Conservation (phyloP, 1,140 invertebrate genomes). For the Anadara kagoshimensis region DNA sequence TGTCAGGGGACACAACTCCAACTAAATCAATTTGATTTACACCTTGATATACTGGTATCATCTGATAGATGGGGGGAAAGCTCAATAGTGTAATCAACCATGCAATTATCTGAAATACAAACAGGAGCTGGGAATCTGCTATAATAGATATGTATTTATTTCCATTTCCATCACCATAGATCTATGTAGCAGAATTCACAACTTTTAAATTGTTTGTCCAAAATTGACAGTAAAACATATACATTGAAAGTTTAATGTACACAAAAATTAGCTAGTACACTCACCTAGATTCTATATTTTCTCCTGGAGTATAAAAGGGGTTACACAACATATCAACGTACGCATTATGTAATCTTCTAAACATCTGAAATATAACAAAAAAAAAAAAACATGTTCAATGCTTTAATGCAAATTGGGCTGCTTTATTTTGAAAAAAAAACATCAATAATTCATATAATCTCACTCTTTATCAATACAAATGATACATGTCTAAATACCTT, state of each 20-base stretch:
- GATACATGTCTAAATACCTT: not conserved
- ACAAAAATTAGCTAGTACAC: conserved; percentile 8
- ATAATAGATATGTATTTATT: too few species aligned
- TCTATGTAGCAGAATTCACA: too few species aligned
- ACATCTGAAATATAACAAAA: conserved; percentile 80
- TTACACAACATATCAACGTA: conserved; percentile 96
- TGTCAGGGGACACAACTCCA: not conserved
- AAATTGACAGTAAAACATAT: too few species aligned
- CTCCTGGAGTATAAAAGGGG: conserved; percentile 91
- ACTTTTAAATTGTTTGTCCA: too few species aligned
- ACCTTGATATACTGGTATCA: too few species aligned
- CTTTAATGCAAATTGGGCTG: conserved; percentile 76
- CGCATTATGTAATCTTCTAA: conserved; percentile 90
- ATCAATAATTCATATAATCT: too few species aligned
- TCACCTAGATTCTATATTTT: conserved; percentile 71
- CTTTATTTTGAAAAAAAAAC: not conserved
- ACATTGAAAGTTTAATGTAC: not conserved
- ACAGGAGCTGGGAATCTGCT: too few species aligned
- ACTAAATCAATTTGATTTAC: not conserved
- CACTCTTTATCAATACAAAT: not conserved
- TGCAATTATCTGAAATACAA: too few species aligned
- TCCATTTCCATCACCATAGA: too few species aligned
- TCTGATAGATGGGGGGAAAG: too few species aligned
- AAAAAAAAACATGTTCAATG: not conserved
- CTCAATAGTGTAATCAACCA: too few species aligned